Conservation (phyloP, 2,797 vertebrate genomes). For the Uromys caudimaculatus region DNA sequence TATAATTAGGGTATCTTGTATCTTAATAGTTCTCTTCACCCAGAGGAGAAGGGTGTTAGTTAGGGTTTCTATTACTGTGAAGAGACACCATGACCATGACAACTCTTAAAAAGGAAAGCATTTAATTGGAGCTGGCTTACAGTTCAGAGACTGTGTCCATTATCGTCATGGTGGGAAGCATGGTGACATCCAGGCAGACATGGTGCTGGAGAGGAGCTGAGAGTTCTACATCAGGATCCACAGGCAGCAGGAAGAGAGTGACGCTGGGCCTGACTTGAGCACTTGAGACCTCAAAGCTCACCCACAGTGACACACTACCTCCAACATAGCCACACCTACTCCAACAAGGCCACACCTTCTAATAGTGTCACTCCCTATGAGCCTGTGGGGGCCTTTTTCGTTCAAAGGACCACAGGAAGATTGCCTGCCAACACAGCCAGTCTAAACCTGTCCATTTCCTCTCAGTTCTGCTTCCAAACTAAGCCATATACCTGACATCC, state of each 20-base stretch:
- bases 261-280: background rate
- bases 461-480: conserved; percentile 5
- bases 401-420: background rate
- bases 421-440: background rate
- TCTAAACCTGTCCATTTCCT: background rate
- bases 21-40: background rate
- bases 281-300: background rate
- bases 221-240: background rate
- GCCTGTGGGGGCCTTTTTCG: background rate
- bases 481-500: background rate
- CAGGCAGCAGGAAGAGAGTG: background rate
- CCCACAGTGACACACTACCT: background rate
- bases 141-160: background rate
- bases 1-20: background rate
- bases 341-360: background rate
- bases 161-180: background rate
- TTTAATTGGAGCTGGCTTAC: background rate
- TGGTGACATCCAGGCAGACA: background rate
- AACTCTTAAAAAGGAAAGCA: background rate
- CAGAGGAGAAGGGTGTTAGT: background rate
- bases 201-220: background rate
- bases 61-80: background rate
- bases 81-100: background rate
- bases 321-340: background rate
- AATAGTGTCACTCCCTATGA: background rate